Percentiles rank a stretch among this genome's conserved stretches.
phyloP scores from a whole-genome alignment of 2,113 vertebrate species.

The Synodontis membranacea region DNA sequence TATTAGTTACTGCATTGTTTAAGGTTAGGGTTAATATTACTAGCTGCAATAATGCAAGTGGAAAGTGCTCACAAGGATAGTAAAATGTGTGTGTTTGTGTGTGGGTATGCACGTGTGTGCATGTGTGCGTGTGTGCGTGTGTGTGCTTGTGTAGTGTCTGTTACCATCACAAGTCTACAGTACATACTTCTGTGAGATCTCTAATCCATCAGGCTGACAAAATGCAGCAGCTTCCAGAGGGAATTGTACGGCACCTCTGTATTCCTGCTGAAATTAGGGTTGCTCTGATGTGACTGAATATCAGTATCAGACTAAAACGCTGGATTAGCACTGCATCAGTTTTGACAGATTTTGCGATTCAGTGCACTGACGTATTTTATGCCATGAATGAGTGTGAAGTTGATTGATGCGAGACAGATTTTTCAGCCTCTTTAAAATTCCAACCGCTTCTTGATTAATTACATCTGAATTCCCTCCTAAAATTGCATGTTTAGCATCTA shows the following conservation, averaged over 20 bases:
- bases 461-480: not conserved
- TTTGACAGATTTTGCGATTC: not conserved
- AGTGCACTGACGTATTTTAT: not conserved
- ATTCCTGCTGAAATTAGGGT: not conserved
- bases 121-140: not conserved
- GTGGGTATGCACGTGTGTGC: not conserved
- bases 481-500: not conserved
- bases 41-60: not conserved
- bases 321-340: not conserved
- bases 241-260: not conserved
- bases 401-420: not conserved
- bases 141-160: not conserved
- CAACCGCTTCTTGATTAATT: not conserved
- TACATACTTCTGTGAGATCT: not conserved
- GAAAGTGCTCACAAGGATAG: not conserved
- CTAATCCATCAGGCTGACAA: not conserved
- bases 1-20: not conserved
- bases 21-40: not conserved
- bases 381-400: too few relatives aligned
- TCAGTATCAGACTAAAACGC: not conserved
- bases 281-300: not conserved
- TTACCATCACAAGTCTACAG: not conserved
- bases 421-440: not conserved
- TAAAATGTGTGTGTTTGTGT: conserved; percentile 2
- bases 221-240: not conserved